These are phyloP conservation scores for Acrocephalus scirpaceus DNA, from an alignment of 2,797 vertebrate species.

Conservation along the genomic window DNA sequence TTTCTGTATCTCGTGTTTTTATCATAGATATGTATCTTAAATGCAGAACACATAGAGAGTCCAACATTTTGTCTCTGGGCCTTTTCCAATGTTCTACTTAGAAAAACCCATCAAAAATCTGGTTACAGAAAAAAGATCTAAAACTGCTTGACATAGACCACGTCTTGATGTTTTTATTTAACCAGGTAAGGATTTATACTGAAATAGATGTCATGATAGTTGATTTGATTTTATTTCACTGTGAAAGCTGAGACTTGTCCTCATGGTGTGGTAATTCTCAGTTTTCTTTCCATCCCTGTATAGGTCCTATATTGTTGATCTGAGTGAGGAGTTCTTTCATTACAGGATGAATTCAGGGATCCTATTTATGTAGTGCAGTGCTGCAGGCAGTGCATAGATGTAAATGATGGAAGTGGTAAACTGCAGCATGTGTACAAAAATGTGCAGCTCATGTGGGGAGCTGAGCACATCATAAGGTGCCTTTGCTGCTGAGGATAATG, in stretches of 20 bases:
- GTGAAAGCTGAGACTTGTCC: background rate
- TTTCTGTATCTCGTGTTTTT: background rate
- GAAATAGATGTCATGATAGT: background rate
- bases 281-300: background rate
- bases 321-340: background rate
- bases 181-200: background rate
- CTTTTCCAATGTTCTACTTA: background rate
- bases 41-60: background rate
- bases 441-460: fast-evolving
- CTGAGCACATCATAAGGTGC: background rate
- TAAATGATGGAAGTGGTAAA: background rate
- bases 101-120: background rate
- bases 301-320: background rate
- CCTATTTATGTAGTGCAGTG: fast-evolving
- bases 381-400: fast-evolving
- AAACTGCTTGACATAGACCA: background rate
- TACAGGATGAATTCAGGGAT: background rate
- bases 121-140: background rate
- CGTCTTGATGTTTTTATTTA: background rate
- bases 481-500: background rate
- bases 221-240: background rate
- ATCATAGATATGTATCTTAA: background rate
- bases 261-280: fast-evolving
- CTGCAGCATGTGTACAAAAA: background rate
- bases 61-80: background rate